Evolutionary conservation across 2,113 vertebrate species (phyloP).

Genomic region (Campylomormyrus tamandua): DNA sequence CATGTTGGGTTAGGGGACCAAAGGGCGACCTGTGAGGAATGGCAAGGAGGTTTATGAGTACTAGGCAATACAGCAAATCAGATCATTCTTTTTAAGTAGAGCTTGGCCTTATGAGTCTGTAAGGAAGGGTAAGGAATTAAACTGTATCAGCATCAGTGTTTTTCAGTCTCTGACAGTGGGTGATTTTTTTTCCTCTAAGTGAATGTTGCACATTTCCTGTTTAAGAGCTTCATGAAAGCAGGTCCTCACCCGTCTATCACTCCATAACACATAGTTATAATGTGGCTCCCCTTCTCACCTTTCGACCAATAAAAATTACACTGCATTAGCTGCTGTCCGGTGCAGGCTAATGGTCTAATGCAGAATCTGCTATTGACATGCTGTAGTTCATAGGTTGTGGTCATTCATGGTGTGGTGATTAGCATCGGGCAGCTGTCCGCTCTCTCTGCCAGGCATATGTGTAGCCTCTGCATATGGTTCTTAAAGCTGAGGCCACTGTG

Average conservation of each 20-base stretch:
- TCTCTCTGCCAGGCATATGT: background rate
- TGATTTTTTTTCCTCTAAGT: background rate
- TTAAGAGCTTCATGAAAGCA: background rate
- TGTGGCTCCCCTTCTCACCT: background rate
- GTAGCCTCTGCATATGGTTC: background rate
- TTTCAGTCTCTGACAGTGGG: background rate
- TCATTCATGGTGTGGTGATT: background rate
- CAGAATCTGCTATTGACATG: background rate
- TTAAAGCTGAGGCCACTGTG: background rate
- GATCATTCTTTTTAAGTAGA: background rate
- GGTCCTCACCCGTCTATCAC: background rate
- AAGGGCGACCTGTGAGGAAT: background rate
- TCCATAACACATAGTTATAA: background rate
- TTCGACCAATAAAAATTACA: background rate
- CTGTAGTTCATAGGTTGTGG: background rate
- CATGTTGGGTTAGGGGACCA: background rate
- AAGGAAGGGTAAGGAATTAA: background rate
- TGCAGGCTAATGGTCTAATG: background rate
- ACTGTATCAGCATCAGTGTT: background rate
- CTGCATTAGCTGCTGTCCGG: background rate
- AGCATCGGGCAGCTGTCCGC: slow-evolving; percentile 5
- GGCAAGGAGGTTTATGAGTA: background rate
- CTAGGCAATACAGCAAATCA: background rate
- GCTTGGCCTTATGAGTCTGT: background rate
- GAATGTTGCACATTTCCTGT: background rate